Percentiles rank a stretch among this genome's conserved stretches.
These are phyloP conservation scores for Lepidochrysops patricia DNA, from an alignment of 2,888 invertebrate species.

Conservation along the genomic window DNA sequence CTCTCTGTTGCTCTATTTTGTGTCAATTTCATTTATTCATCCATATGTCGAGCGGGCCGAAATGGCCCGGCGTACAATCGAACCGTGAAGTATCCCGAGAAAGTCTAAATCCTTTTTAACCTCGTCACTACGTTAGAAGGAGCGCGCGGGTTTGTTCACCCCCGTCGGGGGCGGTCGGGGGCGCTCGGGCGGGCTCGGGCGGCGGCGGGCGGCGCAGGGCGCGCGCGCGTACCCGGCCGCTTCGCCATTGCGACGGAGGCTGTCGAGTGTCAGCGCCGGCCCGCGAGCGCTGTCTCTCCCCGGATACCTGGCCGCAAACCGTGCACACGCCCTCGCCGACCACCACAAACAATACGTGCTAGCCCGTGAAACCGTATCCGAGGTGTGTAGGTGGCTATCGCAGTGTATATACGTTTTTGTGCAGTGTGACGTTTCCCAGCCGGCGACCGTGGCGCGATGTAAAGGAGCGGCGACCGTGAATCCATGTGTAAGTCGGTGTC, in stretches of 20 bases:
- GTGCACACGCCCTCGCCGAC: conserved; percentile 30
- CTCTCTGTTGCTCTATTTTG: conserved; percentile 5
- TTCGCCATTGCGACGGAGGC: conserved; percentile 73
- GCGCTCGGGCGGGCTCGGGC: conserved; percentile 57
- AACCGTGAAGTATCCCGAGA: conserved; percentile 60
- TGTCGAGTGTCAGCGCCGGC: conserved; percentile 70
- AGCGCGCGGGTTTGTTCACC: conserved; percentile 72
- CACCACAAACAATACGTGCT: conserved; percentile 28
- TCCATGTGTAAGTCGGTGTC: conserved; percentile 70
- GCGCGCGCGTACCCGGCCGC: conserved; percentile 73
- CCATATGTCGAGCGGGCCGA: conserved; percentile 36
- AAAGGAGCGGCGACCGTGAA: conserved; percentile 63
- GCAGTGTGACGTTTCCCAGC: conserved; percentile 76
- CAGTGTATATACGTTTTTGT: conserved; percentile 73
- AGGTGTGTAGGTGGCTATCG: conserved; percentile 44
- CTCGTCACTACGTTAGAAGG: conserved; percentile 67
- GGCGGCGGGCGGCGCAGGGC: conserved; percentile 64
- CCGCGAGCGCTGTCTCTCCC: conserved; percentile 56
- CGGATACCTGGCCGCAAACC: conserved; percentile 34
- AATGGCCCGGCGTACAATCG: conserved; percentile 44
- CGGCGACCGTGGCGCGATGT: conserved; percentile 79
- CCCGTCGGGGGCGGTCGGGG: conserved; percentile 56
- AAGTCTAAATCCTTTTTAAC: conserved; percentile 70
- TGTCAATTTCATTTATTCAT: conserved; percentile 1
- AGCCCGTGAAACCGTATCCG: conserved; percentile 23